Conservation (phyloP, 2,888 invertebrate genomes). For the Erebia palarica region DNA sequence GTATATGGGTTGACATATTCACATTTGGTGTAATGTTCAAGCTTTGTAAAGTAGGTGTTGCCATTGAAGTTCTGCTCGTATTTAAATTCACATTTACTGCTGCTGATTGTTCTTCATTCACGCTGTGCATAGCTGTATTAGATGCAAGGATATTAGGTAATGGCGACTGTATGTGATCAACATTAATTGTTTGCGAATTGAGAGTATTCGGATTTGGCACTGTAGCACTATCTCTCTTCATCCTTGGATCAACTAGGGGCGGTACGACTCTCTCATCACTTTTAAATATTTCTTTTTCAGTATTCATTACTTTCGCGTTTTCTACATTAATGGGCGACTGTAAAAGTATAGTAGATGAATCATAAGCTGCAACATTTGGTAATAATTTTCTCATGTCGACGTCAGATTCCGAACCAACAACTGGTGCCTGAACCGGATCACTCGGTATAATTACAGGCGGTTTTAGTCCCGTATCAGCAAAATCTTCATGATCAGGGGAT, state of each 20-base stretch:
- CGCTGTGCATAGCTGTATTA: slow-evolving; percentile 15
- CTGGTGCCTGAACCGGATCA: slow-evolving; percentile 59
- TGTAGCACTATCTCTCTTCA: slow-evolving; percentile 54
- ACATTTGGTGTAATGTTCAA: slow-evolving; percentile 34
- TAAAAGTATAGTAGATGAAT: neutral
- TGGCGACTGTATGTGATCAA: slow-evolving; percentile 48
- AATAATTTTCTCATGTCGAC: slow-evolving; percentile 66
- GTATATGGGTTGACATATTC: slow-evolving; percentile 25
- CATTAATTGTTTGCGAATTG: slow-evolving; percentile 44
- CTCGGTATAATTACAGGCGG: slow-evolving; percentile 70
- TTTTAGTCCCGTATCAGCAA: slow-evolving; percentile 45
- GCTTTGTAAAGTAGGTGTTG: neutral
- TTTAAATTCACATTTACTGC: slow-evolving; percentile 24
- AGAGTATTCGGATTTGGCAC: slow-evolving; percentile 44
- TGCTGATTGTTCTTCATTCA: slow-evolving; percentile 14
- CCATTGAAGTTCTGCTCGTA: slow-evolving; percentile 16
- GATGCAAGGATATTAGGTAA: slow-evolving; percentile 29
- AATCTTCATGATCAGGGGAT: slow-evolving; percentile 66
- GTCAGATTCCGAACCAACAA: slow-evolving; percentile 52
- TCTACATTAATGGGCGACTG: slow-evolving; percentile 4
- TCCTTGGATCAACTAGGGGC: slow-evolving; percentile 54
- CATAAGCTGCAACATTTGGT: slow-evolving; percentile 43
- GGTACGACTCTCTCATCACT: slow-evolving; percentile 23
- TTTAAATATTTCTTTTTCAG: slow-evolving; percentile 26
- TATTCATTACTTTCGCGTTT: slow-evolving; percentile 11